Percentiles rank a stretch among this genome's conserved stretches.
Conservation (phyloP, 2,888 invertebrate species). For the Lydus trimaculatus region DNA sequence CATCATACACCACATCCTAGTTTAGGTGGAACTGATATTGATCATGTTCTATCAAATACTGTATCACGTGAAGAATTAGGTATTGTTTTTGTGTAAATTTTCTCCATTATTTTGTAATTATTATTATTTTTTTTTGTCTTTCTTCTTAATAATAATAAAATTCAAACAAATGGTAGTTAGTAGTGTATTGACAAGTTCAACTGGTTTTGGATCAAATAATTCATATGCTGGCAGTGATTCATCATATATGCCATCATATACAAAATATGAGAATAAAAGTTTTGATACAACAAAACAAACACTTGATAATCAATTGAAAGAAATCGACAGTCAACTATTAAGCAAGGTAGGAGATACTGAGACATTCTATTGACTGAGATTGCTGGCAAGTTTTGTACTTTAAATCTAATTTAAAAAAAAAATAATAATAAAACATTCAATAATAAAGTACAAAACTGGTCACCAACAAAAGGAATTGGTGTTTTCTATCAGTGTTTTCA, state of each 20-base stretch:
- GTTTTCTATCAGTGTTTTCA: constrained; percentile 42
- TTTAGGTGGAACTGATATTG: constrained; percentile 61
- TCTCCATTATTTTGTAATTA: constrained; percentile 6
- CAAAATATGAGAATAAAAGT: constrained; percentile 64
- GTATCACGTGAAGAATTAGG: constrained; percentile 62
- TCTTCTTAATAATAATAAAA: not conserved
- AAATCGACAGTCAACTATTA: constrained; percentile 80
- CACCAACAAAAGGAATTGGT: constrained; percentile 19
- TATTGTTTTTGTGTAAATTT: constrained; percentile 33
- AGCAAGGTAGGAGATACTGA: constrained; percentile 64
- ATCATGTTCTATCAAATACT: constrained; percentile 59
- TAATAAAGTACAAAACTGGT: constrained; percentile 41
- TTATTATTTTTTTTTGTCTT: constrained; percentile 12
- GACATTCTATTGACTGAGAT: constrained; percentile 58
- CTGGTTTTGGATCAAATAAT: constrained; percentile 66
- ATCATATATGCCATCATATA: constrained; percentile 62
- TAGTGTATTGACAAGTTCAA: constrained; percentile 66
- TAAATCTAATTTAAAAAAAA: not conserved
- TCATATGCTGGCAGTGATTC: constrained; percentile 66
- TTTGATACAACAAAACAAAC: constrained; percentile 79
- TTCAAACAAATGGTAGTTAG: constrained; percentile 57
- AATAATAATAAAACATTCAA: not conserved
- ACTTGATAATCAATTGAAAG: constrained; percentile 81
- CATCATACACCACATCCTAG: constrained; percentile 64
- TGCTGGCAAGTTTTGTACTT: constrained; percentile 29